Evolutionary conservation across 2,888 invertebrate genomes (phyloP), one percentile per base, ranked within the genome.

Genomic region (Poecilus cupreus): DNA sequence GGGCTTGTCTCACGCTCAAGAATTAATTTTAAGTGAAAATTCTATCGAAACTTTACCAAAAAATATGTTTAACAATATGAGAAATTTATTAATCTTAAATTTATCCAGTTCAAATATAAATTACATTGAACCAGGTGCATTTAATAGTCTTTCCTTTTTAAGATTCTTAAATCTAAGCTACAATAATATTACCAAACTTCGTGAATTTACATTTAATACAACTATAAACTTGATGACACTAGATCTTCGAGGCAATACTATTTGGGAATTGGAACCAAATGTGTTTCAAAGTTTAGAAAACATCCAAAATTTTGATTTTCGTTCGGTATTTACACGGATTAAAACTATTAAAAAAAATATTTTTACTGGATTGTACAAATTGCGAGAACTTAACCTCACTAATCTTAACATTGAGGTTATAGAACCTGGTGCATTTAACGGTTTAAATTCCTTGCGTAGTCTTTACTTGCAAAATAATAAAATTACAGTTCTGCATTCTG

Each of bases 381-480:
- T 54, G 0, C 2, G 5, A 54, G 1, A 0, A 11, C 10, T 54
- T 20, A 54, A 54, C 18, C 18, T 54, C 3, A 2, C 20, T 46
- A 46, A 49, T 20, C 22, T 39, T 18, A 20, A 46, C 20, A 43
- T 74, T n/a, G 6, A 20, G 11, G n/a, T 6, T 10, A 74, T 74
- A 6, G 39, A 74, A 39, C 13, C 10, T 16, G 10, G 39, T 6
- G 13, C 49, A 22, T 74, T 74, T 74, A n/a, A 43, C 11, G 49
- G 18, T 11, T 74, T 74, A 49, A 39, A n/a, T 11, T 22, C 18
- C 11, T 46, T 74, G 11, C 46, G 5, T 20, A 8, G 20, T 24
- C 39, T 74, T 8, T 18, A 24, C 22, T 74, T 74, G 39, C 20
- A 74, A 18, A 37, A 46, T 24, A 74, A 74, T 74, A 20, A 43